Evolutionary conservation across 2,888 invertebrate species (phyloP), one percentile per base, ranked within the genome.

Genomic region (Drosophila gaucha): DNA sequence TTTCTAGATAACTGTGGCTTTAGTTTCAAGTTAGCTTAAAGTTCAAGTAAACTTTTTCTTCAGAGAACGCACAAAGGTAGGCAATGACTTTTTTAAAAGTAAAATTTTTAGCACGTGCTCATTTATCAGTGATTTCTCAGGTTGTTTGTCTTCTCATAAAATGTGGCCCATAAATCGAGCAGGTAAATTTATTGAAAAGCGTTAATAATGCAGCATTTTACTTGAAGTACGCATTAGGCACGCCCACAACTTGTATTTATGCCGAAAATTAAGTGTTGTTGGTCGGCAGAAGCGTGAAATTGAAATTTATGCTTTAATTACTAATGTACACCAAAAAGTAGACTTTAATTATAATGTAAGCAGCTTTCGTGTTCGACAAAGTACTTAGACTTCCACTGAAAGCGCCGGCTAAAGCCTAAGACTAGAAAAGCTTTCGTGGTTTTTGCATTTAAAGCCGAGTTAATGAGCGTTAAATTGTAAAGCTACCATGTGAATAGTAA

Each of bases 281-380:
- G 58, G 62, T 65, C 63, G 70, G 75, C 74, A 16, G n/a, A 78
- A 82, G 67, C 83, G 86, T 86, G 80, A 86, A 83, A 86, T 86
- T 74, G 63, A 86, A 83, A 80, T 77, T 70, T 74, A 70, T 79
- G 70, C 83, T 77, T 65, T 83, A 86, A 80, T 80, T 80, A 70
- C 65, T 57, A 64, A 20, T 33, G 52, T 20, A 24, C 30, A 51
- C 33, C 44, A 43, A 49, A 67, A 57, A 30, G 62, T 44, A 57
- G 62, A 67, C 55, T 58, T 57, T 55, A 51, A 60, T 71, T 65
- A 57, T 57, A 33, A 8, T 56, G 26, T 33, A 57, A 57, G 57
- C 57, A 20, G 57, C 57, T 41, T 56, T 56, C 6, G 12, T 14
- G 18, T 30, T 18, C 8, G 14, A 3, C 18, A 20, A 6, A 18